These are phyloP conservation scores for Brachionus plicatilis DNA, from an alignment of 1,140 invertebrate genomes.

Conservation along the genomic window DNA sequence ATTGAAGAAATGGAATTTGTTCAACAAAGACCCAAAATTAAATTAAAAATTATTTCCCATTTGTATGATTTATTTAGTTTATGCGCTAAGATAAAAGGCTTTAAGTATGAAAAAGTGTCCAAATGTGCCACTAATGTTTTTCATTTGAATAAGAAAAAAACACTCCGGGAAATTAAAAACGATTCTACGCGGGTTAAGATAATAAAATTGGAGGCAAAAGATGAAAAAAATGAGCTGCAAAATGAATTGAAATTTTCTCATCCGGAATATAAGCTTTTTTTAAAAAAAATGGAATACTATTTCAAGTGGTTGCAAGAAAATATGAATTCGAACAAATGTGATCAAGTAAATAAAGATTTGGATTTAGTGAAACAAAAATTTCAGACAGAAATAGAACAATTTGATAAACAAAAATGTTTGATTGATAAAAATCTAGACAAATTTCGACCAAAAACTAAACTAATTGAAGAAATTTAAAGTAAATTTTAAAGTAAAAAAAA, in stretches of 20 bases:
- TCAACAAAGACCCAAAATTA: background rate
- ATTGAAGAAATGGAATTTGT: background rate
- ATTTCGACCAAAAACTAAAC: background rate
- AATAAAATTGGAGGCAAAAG: background rate
- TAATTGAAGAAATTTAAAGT: slow-evolving; percentile 27
- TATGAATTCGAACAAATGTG: background rate
- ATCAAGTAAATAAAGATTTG: background rate
- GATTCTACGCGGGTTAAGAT: background rate
- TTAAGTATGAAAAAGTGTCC: background rate
- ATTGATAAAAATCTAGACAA: slow-evolving; percentile 11
- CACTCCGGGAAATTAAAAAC: background rate
- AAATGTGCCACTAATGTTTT: background rate
- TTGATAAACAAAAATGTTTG: background rate
- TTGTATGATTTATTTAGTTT: slow-evolving; percentile 19
- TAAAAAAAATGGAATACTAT: slow-evolving; percentile 5
- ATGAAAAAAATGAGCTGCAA: background rate
- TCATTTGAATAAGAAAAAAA: background rate
- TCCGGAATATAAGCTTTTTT: background rate
- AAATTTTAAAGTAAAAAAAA: background rate
- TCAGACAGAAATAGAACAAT: background rate
- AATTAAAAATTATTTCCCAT: background rate
- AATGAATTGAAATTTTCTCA: background rate
- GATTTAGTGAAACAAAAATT: background rate
- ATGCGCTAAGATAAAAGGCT: background rate
- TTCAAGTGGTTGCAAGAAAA: background rate